Conservation (phyloP, 2,113 vertebrate species). For the Tautogolabrus adspersus region DNA sequence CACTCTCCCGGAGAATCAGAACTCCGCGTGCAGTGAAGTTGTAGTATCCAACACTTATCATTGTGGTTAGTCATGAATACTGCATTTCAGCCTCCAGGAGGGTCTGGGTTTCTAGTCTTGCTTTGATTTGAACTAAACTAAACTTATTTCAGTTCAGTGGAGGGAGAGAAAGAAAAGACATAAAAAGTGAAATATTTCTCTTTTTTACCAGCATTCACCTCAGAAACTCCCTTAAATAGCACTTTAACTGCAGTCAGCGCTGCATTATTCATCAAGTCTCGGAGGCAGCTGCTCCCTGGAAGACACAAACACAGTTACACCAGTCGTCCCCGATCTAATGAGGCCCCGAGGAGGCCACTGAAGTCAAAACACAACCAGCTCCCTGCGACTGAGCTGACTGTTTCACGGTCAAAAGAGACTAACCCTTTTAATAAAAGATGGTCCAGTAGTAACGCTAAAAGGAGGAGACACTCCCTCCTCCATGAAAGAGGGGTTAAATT, state of each 20-base stretch:
- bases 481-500: constrained; percentile 26
- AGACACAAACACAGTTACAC: constrained; percentile 38
- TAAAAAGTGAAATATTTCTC: constrained; percentile 14
- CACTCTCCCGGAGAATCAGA: neutral
- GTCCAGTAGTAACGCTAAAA: constrained; percentile 10
- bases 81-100: neutral
- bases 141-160: constrained; percentile 4
- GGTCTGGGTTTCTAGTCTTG: neutral
- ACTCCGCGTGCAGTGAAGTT: neutral
- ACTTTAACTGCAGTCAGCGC: constrained; percentile 33
- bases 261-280: constrained; percentile 64
- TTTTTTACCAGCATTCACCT: neutral
- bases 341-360: constrained; percentile 44
- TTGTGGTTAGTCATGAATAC: neutral
- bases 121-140: constrained; percentile 11
- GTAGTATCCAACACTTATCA: neutral
- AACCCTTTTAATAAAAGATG: constrained; percentile 35
- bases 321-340: constrained; percentile 37
- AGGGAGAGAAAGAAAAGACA: constrained; percentile 21
- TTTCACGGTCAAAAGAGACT: constrained; percentile 14
- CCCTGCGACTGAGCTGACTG: constrained; percentile 31
- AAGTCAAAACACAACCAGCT: constrained; percentile 44
- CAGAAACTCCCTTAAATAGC: constrained; percentile 24
- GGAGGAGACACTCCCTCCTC: neutral
- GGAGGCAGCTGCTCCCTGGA: constrained; percentile 25